A percentile compares a stretch with the other conserved stretches of the same genome.
These are phyloP conservation scores for Reticulitermes lucifugus DNA, from an alignment of 2,888 invertebrate genomes.

Conservation along the genomic window DNA sequence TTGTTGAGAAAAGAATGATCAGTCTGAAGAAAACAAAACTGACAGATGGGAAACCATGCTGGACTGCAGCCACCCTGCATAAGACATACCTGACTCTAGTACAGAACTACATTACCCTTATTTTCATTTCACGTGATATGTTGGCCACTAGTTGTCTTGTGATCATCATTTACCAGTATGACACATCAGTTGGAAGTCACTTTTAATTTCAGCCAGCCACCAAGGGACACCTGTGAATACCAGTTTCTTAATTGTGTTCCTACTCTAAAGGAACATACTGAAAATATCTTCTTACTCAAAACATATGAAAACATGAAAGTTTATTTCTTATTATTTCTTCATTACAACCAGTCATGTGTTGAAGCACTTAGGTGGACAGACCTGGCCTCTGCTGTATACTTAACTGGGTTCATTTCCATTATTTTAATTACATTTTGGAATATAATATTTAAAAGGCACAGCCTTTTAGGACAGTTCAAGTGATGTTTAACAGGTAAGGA, in stretches of 20 bases:
- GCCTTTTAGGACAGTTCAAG: background rate
- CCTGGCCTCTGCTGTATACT: background rate
- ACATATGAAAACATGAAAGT: background rate
- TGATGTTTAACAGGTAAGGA: background rate
- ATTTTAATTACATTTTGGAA: background rate
- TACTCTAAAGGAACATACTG: background rate
- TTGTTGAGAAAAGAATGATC: background rate
- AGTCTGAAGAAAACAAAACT: background rate
- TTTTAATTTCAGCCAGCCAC: no score
- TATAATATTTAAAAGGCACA: background rate
- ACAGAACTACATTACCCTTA: background rate
- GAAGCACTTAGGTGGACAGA: background rate
- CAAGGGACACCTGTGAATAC: background rate
- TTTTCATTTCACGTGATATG: conserved; percentile 5
- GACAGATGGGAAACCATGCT: no score
- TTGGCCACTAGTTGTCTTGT: background rate
- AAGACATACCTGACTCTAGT: background rate
- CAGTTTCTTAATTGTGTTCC: background rate
- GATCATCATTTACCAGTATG: no score
- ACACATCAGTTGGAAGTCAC: no score
- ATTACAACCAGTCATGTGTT: background rate
- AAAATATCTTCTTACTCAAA: background rate
- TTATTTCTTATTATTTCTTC: background rate
- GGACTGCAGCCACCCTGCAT: background rate
- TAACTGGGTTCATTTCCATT: no score